Percentiles rank a stretch among this genome's conserved stretches.
These are phyloP conservation scores for Gymnocephalus cernua DNA, from an alignment of 2,113 vertebrate species.

Conservation along the genomic window DNA sequence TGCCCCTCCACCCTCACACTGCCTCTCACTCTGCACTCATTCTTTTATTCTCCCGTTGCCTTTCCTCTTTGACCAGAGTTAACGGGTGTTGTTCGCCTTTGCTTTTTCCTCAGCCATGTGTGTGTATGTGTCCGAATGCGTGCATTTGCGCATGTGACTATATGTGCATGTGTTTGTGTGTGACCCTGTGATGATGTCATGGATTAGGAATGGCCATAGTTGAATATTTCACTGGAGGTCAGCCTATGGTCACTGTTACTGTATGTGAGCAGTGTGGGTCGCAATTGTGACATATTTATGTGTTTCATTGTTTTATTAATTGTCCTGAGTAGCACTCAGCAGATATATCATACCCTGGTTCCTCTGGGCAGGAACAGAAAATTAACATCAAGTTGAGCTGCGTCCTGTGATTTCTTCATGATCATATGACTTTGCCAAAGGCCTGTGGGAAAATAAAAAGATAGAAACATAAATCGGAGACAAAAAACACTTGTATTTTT, in stretches of 20 bases:
- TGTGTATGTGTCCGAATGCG: not conserved
- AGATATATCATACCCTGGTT: not conserved
- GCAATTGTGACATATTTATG: not conserved
- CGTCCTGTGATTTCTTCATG: conserved; percentile 36
- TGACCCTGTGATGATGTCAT: conserved; percentile 51
- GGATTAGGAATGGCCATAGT: conserved; percentile 44
- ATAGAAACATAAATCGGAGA: not conserved
- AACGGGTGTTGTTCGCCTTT: conserved; percentile 66
- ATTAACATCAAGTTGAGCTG: not conserved
- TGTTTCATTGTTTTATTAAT: conserved; percentile 6
- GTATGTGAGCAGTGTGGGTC: conserved; percentile 23
- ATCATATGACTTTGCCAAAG: conserved; percentile 33
- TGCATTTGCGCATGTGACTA: not conserved
- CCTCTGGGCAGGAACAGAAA: conserved; percentile 9
- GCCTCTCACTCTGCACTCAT: conserved; percentile 83
- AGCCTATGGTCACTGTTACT: conserved; percentile 41
- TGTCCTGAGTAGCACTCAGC: conserved; percentile 10
- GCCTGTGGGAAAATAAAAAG: conserved; percentile 24
- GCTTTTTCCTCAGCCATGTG: conserved; percentile 50
- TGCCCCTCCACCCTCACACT: conserved; percentile 61
- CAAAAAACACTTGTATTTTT: conserved; percentile 17
- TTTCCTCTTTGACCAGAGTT: conserved; percentile 74
- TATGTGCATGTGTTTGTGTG: conserved; percentile 2
- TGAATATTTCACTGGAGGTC: conserved; percentile 39
- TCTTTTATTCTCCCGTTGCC: conserved; percentile 75